Evolutionary conservation across 2,797 vertebrate species (phyloP).

Genomic region (Rhincodon typus): DNA sequence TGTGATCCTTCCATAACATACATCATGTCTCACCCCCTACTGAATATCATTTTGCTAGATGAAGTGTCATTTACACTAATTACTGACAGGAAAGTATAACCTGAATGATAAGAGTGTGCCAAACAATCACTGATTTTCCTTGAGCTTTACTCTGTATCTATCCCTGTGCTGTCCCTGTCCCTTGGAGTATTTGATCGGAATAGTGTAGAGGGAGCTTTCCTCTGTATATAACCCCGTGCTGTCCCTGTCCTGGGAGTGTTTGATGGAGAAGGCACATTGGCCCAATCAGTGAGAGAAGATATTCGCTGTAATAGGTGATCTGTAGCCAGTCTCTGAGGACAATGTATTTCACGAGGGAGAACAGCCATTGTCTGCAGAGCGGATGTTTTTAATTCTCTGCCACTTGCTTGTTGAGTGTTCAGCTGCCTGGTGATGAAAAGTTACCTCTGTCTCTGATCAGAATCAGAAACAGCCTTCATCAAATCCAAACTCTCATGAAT

Average conservation of each 20-base stretch:
- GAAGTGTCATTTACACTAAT: too few relatives aligned
- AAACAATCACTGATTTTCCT: too few relatives aligned
- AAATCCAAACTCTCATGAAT: background rate
- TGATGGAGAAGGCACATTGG: background rate
- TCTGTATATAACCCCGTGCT: background rate
- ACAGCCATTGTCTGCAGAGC: too few relatives aligned
- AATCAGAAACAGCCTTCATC: fast-evolving
- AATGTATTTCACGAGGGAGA: too few relatives aligned
- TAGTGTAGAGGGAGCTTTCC: background rate
- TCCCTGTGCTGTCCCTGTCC: background rate
- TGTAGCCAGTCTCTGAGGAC: background rate
- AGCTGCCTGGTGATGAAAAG: background rate
- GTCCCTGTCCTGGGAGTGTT: background rate
- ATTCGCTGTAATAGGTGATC: fast-evolving
- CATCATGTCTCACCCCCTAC: too few relatives aligned
- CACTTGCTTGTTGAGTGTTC: background rate
- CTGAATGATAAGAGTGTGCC: too few relatives aligned
- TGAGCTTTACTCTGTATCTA: background rate
- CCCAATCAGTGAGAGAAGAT: background rate
- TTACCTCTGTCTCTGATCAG: background rate
- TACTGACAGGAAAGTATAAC: too few relatives aligned
- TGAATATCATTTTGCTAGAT: too few relatives aligned
- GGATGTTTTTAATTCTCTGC: too few relatives aligned
- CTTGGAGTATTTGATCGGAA: background rate
- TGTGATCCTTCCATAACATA: too few relatives aligned